Evolutionary conservation across 2,113 vertebrate genomes (phyloP), one percentile per base, ranked within the genome.

Genomic region (Heteronetta atricapilla): DNA sequence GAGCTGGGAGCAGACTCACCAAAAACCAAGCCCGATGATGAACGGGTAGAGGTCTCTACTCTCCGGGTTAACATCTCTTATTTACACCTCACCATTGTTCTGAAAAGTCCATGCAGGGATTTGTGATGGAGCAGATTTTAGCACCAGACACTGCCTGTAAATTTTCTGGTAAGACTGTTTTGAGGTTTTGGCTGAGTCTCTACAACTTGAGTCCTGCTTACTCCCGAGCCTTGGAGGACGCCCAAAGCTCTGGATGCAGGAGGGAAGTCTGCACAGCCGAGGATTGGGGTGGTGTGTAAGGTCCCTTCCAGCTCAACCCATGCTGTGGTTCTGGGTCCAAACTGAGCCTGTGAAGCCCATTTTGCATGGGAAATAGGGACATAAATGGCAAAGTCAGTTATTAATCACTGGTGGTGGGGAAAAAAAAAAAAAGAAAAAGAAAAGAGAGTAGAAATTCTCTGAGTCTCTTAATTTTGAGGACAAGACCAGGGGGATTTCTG

Each of bases 31-130:
- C 17, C 40, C n/a, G n/a, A 1, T 12, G 75, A 19, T 11, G 44
- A 62, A 23, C 6, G 55, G 26, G 5, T 15, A 5, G 38, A 67
- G 23, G 11, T 22, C 40, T 79, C 10, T 9, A 6, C 53, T 56
- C 28, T 50, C 9, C 19, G 42, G 5, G 1, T 52, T 34, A 26
- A 44, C 10, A 20, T 4, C 52, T 8, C 68, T 38, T 19, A 0
- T 58, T 36, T 88, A 66, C 6, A 1, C 22, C 6, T 78, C 89
- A 46, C 42, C 60, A 13, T 13, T 53, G 48, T 26, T 77, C 76
- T 63, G 23, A n/a, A 62, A 92, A 69, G 29, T 33, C 60, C 11
- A 0, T 6, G 0, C 17, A 48, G 75, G 48, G 34, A 9, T 76
- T 62, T 77, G 44, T 1, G 6, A 36, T 7, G 66, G 34, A 67